These are phyloP conservation scores for Isurus oxyrinchus DNA, from an alignment of 2,113 vertebrate species.

Conservation along the genomic window DNA sequence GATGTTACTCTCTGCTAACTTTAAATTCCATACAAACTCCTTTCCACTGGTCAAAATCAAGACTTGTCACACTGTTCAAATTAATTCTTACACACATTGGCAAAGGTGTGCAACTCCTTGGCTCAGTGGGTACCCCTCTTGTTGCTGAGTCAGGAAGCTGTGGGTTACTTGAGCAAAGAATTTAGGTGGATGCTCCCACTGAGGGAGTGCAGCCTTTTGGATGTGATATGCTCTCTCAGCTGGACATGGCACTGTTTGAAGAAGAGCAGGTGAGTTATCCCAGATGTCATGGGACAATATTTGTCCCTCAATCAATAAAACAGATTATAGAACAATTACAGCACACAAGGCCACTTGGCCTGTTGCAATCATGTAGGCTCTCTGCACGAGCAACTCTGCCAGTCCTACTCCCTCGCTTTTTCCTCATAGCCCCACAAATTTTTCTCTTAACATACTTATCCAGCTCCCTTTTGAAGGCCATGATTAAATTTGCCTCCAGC, in stretches of 20 bases:
- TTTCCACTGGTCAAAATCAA: background rate
- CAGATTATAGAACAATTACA: too few relatives aligned
- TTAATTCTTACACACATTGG: background rate
- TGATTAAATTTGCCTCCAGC: background rate
- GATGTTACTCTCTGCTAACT: background rate
- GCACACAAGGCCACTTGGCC: too few relatives aligned
- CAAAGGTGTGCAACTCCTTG: background rate
- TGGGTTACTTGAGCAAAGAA: background rate
- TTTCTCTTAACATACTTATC: too few relatives aligned
- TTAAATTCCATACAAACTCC: background rate
- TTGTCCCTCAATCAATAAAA: too few relatives aligned
- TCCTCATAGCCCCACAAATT: too few relatives aligned
- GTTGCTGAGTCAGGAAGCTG: background rate
- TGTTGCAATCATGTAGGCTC: too few relatives aligned
- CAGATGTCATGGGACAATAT: too few relatives aligned
- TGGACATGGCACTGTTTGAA: background rate
- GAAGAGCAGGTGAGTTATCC: too few relatives aligned
- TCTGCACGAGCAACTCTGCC: too few relatives aligned
- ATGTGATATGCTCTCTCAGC: background rate
- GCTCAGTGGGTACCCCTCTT: too few relatives aligned
- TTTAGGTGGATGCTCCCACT: background rate
- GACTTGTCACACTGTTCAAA: background rate
- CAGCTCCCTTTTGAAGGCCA: background rate
- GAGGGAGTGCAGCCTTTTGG: background rate
- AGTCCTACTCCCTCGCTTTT: too few relatives aligned